Evolutionary conservation across 2,797 vertebrate species (phyloP).

Genomic region (Artibeus jamaicensis): DNA sequence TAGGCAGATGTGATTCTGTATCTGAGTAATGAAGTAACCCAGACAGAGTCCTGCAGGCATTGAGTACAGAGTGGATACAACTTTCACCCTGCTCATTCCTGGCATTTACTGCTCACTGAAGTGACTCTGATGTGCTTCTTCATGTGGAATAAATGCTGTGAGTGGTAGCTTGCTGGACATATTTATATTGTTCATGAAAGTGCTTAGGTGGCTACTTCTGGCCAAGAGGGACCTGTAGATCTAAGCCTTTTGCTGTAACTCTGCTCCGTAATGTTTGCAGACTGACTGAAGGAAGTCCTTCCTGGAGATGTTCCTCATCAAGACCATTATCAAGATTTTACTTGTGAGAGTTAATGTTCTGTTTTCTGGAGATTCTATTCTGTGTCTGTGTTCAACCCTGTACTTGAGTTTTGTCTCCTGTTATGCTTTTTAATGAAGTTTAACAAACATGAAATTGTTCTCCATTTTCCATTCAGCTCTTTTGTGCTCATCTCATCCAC

Average conservation of each 20-base stretch:
- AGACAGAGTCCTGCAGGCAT: slow-evolving; percentile 88
- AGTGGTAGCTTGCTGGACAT: slow-evolving; percentile 91
- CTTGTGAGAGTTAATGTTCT: slow-evolving; percentile 92
- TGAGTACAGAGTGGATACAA: slow-evolving; percentile 90
- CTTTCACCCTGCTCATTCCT: slow-evolving; percentile 91
- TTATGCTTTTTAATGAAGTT: slow-evolving; percentile 92
- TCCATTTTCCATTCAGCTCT: slow-evolving; percentile 90
- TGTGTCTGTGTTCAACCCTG: slow-evolving; percentile 94
- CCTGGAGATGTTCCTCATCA: slow-evolving; percentile 90
- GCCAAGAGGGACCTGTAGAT: slow-evolving; percentile 92
- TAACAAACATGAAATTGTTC: slow-evolving; percentile 91
- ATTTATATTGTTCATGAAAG: slow-evolving; percentile 93
- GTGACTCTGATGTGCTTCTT: slow-evolving; percentile 92
- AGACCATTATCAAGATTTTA: slow-evolving; percentile 92
- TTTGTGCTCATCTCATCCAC: slow-evolving; percentile 94
- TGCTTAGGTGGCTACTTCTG: slow-evolving; percentile 92
- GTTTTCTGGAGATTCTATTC: slow-evolving; percentile 87
- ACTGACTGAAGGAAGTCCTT: slow-evolving; percentile 91
- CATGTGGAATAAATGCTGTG: slow-evolving; percentile 90
- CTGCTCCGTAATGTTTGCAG: slow-evolving; percentile 91
- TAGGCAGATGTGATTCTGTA: slow-evolving; percentile 91
- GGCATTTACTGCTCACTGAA: slow-evolving; percentile 94
- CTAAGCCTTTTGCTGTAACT: slow-evolving; percentile 93
- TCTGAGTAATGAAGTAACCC: slow-evolving; percentile 93
- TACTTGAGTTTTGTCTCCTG: slow-evolving; percentile 91